Percentiles rank a stretch among this genome's conserved stretches.
Evolutionary conservation across 2,797 vertebrate genomes (phyloP).

Genomic region (Lindbergichthys nudifrons): DNA sequence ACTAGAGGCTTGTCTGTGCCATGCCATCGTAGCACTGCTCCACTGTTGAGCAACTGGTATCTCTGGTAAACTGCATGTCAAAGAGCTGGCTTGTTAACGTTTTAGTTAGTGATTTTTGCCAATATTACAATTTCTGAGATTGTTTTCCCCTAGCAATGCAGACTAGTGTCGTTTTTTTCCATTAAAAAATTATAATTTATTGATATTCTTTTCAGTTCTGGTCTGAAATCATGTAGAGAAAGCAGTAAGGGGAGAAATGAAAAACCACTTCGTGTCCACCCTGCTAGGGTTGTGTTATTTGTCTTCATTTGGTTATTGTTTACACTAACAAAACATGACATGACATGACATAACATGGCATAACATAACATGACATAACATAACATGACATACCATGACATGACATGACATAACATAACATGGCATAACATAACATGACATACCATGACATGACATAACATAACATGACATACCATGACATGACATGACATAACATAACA

Average conservation of each 20-base stretch:
- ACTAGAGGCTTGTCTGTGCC: slow-evolving; percentile 53
- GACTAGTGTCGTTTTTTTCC: not conserved
- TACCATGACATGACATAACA: no score
- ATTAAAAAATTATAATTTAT: not conserved
- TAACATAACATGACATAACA: no score
- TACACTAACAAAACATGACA: no score
- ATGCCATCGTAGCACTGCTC: slow-evolving; percentile 33
- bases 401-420: no score
- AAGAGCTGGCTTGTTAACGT: slow-evolving; percentile 17
- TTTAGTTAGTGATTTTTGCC: slow-evolving; percentile 19
- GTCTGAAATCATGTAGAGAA: not conserved
- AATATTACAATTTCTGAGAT: slow-evolving; percentile 16
- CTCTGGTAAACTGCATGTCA: slow-evolving; percentile 37
- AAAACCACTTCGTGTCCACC: not conserved
- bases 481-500: no score
- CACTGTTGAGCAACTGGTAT: slow-evolving; percentile 49
- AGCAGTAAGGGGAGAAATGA: not conserved
- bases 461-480: no score
- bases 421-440: no score
- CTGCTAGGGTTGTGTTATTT: no score
- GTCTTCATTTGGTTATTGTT: no score
- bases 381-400: no score
- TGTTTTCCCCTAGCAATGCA: not conserved
- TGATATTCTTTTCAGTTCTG: slow-evolving; percentile 12
- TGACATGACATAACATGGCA: no score